Base-by-base conservation (phyloP, 2,888 invertebrate genomes). In the Mythimna ferrago region DNA sequence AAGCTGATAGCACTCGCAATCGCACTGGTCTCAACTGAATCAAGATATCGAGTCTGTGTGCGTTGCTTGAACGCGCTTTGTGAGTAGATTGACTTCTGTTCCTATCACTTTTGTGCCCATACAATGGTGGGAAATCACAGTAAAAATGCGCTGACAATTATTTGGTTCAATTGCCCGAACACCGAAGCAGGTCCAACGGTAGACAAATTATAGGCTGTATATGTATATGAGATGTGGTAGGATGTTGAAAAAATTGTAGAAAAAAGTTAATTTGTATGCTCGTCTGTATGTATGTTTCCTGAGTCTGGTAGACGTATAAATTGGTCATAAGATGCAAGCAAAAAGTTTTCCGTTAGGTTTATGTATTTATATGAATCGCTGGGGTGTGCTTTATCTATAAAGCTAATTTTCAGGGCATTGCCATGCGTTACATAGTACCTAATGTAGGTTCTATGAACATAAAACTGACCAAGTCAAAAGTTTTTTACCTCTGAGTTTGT, bases 71-170 rank as follows among this genome's bases (percentile, higher is more conserved):
- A 11, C 41, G 41, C 41, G 11, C 11, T 44, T 44, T 44, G 14
- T 44, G 4, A 14, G 44, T 14, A 44, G 44, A 14, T 44, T 14
- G 44, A 14, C 44, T 44, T 44, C 44, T 44, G 44, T 5, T 5
- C 14, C 41, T 44, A 44, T 44, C 44, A 14, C 44, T 14, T 44
- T 14, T 44, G 14, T 44, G 14, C 65, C 78, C 65, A 83, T 77
- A 89, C 91, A 91, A 91, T 90, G 89, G 84, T 91, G 92, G 87
- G 91, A 92, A 89, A 80, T 73, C 66, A 56, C 73, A 76, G 66
- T 77, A 79, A 82, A 82, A 80, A 76, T 84, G 69, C 78, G 81
- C 86, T 86, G 86, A 88, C 88, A 91, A 91, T 92, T 90, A 92
- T 90, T 91, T 81, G 86, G 86, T 89, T 89, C 90, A 91, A 91